Base-by-base conservation (phyloP, 2,888 invertebrate species). In the Ditula angustiorana region DNA sequence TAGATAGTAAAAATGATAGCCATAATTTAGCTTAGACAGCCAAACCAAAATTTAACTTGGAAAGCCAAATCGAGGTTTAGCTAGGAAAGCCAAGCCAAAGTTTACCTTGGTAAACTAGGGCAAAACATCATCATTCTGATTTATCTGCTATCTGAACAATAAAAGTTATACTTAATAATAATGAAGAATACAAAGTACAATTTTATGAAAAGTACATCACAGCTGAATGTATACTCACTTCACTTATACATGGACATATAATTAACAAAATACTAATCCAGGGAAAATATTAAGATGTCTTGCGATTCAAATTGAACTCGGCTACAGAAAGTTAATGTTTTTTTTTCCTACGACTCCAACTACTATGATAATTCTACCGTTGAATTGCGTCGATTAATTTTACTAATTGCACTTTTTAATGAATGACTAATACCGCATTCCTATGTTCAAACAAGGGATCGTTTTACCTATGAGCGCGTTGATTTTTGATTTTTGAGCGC, bases 171-270 rank as follows among this genome's bases (percentile, higher is more conserved):
- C 35, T 61, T 49, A 49, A 10, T 47, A 8, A 49, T 30, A 30
- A 30, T 35, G 49, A 13, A 33, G 7, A 37, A 21, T 30, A 33
- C 11, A 50, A 19, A 57, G 26, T 35, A 58, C 8, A 26, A 57
- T 57, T 56, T 50, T 57, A 16, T 46, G 50, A 30, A 50, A 58
- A 58, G 24, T 49, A 58, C 57, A 63, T 63, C 63, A 63, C 63
- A 63, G 57, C 16, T 58, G 57, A 56, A 57, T 62, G 30, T 50
- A 57, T 57, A 63, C 30, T 63, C 47, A 33, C 23, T 44, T 50
- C 24, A 57, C 26, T 33, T 30, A 44, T 10, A 57, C 11, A 35
- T 21, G 21, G 5, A 52, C 13, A 57, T 35, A 10, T 37, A 21
- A 11, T 16, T 37, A 37, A 28, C 28, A 28, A 26, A n/a, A 53